Conservation (phyloP, 2,888 invertebrate species). For the Myopa tessellatipennis region DNA sequence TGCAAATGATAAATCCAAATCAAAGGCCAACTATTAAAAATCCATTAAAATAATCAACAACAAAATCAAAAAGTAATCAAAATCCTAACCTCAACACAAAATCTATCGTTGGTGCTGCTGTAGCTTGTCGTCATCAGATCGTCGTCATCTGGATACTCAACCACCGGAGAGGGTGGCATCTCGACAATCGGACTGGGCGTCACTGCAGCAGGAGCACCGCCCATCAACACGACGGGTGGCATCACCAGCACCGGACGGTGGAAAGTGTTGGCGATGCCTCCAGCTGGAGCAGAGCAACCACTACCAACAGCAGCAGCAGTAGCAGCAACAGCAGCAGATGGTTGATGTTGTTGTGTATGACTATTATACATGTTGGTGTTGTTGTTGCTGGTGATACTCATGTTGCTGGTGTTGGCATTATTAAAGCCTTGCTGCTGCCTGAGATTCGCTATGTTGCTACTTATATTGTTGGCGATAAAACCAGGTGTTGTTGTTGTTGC, state of each 20-base stretch:
- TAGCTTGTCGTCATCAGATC: slow-evolving; percentile 68
- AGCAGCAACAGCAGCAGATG: slow-evolving; percentile 40
- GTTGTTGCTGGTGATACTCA: slow-evolving; percentile 45
- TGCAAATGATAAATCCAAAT: slow-evolving; percentile 1
- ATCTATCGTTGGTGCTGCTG: slow-evolving; percentile 64
- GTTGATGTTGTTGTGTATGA: slow-evolving; percentile 44
- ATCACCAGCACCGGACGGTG: slow-evolving; percentile 68
- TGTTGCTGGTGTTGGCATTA: slow-evolving; percentile 35
- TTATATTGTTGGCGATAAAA: slow-evolving; percentile 36
- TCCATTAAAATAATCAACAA: background rate
- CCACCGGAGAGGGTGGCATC: slow-evolving; percentile 77
- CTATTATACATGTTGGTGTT: slow-evolving; percentile 41
- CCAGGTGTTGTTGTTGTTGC: slow-evolving; percentile 38
- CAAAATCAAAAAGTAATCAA: slow-evolving; percentile 33
- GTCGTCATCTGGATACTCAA: slow-evolving; percentile 92
- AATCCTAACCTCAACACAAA: slow-evolving; percentile 69
- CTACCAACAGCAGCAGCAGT: slow-evolving; percentile 44
- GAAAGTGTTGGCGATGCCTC: slow-evolving; percentile 55
- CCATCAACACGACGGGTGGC: slow-evolving; percentile 71
- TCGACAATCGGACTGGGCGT: slow-evolving; percentile 71
- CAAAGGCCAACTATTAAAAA: background rate
- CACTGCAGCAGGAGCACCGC: slow-evolving; percentile 47
- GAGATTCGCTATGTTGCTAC: slow-evolving; percentile 43
- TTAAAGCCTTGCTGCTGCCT: slow-evolving; percentile 37
- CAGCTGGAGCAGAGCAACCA: slow-evolving; percentile 35